phyloP scores from a whole-genome alignment of 1,140 invertebrate genomes.

The Caerostris extrusa region DNA sequence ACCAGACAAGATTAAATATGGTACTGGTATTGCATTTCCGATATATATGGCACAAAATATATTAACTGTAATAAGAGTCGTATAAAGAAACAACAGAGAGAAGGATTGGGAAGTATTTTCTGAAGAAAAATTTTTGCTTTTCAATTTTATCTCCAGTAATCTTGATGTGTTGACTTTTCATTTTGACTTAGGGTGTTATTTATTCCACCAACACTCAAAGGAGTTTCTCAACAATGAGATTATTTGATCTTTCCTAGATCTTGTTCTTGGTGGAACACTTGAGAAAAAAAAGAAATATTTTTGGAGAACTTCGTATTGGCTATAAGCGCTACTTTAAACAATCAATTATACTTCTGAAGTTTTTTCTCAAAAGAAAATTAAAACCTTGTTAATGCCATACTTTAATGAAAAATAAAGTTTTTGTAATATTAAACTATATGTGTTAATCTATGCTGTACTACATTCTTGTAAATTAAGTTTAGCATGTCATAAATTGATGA shows the following conservation, averaged over 20 bases:
- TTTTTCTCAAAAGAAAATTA: no score
- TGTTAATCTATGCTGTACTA: no score
- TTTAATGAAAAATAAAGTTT: no score
- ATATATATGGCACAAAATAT: background rate
- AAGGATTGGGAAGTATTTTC: background rate
- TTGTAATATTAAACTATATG: no score
- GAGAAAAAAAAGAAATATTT: background rate
- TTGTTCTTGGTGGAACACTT: background rate
- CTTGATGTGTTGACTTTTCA: conserved; percentile 4
- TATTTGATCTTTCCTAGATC: background rate
- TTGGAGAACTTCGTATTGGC: background rate
- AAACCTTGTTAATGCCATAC: no score
- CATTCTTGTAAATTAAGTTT: no score
- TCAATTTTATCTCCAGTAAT: conserved; percentile 5
- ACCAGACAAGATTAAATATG: background rate
- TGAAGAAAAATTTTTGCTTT: background rate
- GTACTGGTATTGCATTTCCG: background rate
- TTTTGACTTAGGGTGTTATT: conserved; percentile 8
- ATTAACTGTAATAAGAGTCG: background rate
- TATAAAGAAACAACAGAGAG: background rate
- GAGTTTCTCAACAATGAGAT: background rate
- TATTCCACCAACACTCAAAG: background rate
- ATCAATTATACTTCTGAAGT: no score
- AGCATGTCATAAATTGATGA: no score
- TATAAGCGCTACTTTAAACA: no score